These are phyloP conservation scores for Chaetophractus vellerosus DNA, from an alignment of 2,797 vertebrate species.

Conservation along the genomic window DNA sequence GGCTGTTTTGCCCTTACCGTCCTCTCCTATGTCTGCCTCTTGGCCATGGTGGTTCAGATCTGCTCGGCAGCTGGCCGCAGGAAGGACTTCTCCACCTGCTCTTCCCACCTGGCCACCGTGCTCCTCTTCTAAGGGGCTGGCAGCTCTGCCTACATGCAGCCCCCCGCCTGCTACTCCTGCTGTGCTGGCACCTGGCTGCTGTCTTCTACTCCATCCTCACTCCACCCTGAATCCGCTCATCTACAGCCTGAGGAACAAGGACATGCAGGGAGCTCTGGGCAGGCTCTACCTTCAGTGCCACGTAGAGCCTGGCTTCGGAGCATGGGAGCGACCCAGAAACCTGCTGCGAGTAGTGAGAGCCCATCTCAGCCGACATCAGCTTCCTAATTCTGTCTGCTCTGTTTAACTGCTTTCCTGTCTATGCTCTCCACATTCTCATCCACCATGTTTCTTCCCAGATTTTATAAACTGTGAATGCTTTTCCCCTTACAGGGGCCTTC, in stretches of 20 bases:
- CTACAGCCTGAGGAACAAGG: conserved; percentile 70
- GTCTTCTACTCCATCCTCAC: conserved; percentile 67
- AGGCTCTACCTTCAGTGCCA: background rate
- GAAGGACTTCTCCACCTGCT: too few species aligned
- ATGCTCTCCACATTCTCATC: background rate
- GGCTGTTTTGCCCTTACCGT: too few species aligned
- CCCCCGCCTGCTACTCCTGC: background rate
- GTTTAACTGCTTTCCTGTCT: background rate
- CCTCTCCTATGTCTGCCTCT: too few species aligned
- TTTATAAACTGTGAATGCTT: too few species aligned
- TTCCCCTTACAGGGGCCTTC: background rate
- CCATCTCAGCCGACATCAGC: background rate
- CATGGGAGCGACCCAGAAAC: too few species aligned
- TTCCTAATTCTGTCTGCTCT: background rate
- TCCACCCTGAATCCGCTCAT: conserved; percentile 4
- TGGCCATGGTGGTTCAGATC: too few species aligned
- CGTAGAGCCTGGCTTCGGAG: background rate
- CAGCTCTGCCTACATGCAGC: conserved; percentile 77
- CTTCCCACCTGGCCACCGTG: too few species aligned
- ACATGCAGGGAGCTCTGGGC: conserved; percentile 28
- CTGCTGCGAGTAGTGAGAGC: background rate
- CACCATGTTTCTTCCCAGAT: background rate
- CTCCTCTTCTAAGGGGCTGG: conserved; percentile 73
- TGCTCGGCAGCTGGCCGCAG: too few species aligned
- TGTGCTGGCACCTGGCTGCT: background rate